A percentile compares a stretch with the other conserved stretches of the same genome.
Evolutionary conservation across 2,888 invertebrate species (phyloP).

Genomic region (Merodon equestris): DNA sequence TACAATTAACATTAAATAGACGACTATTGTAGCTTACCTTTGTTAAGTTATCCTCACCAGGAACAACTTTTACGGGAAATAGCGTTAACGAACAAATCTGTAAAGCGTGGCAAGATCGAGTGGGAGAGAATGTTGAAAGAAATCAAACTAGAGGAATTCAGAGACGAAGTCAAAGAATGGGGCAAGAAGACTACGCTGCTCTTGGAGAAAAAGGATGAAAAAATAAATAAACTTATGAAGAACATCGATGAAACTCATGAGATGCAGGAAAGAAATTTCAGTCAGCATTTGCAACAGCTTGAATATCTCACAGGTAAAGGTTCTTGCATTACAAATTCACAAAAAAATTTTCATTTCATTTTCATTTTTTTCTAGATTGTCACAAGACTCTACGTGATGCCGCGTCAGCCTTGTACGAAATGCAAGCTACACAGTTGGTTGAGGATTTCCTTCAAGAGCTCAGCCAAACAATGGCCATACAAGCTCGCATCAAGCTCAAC

Average conservation of each 20-base stretch:
- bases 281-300: conserved; percentile 72
- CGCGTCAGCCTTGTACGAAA: conserved; percentile 72
- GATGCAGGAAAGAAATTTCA: conserved; percentile 71
- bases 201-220: conserved; percentile 73
- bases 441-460: conserved; percentile 73
- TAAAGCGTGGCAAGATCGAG: conserved; percentile 69
- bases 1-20: conserved; percentile 10
- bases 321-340: too few relatives aligned
- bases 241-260: conserved; percentile 73
- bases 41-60: too few relatives aligned
- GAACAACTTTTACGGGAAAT: conserved; percentile 73
- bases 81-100: conserved; percentile 73
- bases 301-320: conserved; percentile 74
- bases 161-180: conserved; percentile 73
- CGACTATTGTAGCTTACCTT: too few relatives aligned
- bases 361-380: conserved; percentile 53
- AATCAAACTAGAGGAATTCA: conserved; percentile 73
- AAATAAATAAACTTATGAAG: conserved; percentile 71
- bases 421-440: conserved; percentile 72
- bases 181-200: conserved; percentile 67
- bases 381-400: conserved; percentile 70
- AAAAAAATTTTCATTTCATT: too few relatives aligned
- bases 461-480: conserved; percentile 64
- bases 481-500: conserved; percentile 70
- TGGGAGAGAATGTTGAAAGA: conserved; percentile 74